Evolutionary conservation across 2,888 invertebrate species (phyloP), one percentile per base, ranked within the genome.

Genomic region (Hemithea aestivaria): DNA sequence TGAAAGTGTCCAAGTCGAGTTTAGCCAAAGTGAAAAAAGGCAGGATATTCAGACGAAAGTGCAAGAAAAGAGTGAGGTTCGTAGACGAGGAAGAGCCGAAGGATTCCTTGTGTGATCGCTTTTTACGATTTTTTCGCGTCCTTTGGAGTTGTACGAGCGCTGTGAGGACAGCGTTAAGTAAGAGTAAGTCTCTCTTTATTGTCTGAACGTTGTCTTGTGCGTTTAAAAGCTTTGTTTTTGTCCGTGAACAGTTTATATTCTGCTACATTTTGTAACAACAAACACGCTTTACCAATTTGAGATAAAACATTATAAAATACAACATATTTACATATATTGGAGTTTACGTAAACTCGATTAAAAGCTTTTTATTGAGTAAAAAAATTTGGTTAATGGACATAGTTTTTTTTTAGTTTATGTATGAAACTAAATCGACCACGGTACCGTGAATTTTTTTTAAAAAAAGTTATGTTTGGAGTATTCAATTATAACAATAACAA

Each of bases 11-110:
- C 45, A 81, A 77, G 57, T 66, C 77, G 40, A 79, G 71, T 60
- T 71, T 79, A 57, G 65, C 64, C 55, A 73, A 66, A 63, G 67
- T 56, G 47, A 74, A 70, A 67, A 70, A 55, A 45, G 34, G 59
- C 36, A 59, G 60, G 38, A 71, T 66, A 62, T 59, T 58, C 54
- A 63, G 60, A 56, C 51, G 60, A 41, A 63, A 58, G 46, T 51
- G 51, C 40, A 81, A 79, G 72, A 83, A 84, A 73, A 73, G 67
- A 65, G 82, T 84, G 54, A 66, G 73, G 54, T 84, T 84, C 53
- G 66, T 60, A 47, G 82, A 80, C 56, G 72, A 72, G 32, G 62
- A 62, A 46, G 50, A 45, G 36, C 67, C 68, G 48, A 62, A 45
- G 48, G 51, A 56, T 45, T 62, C 79, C 31, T 51, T 81, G 43